Evolutionary conservation across 2,113 vertebrate genomes (phyloP).

Genomic region (Apeltes quadracus): DNA sequence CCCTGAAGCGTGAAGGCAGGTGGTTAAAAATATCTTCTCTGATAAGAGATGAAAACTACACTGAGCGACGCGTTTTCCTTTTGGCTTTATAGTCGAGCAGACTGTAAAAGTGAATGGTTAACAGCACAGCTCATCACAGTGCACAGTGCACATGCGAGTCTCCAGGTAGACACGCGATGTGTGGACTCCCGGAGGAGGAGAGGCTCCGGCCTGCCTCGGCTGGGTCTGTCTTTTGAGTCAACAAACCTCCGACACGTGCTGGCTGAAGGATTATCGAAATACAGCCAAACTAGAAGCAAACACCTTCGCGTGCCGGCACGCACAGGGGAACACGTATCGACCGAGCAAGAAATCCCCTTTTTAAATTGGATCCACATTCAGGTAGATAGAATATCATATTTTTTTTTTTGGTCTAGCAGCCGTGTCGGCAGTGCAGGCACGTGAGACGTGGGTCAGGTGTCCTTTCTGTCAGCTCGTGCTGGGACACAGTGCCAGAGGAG

Average conservation of each 20-base stretch:
- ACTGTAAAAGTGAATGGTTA: constrained; percentile 41
- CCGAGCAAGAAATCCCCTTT: not conserved
- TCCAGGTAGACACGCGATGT: constrained; percentile 73
- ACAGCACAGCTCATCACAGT: constrained; percentile 44
- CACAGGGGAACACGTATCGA: constrained; percentile 34
- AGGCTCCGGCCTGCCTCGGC: constrained; percentile 56
- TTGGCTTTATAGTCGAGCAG: constrained; percentile 5
- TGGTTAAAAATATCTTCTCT: no score
- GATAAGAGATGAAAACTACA: no score
- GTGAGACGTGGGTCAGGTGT: constrained; percentile 84
- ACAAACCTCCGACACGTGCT: constrained; percentile 76
- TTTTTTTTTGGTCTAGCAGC: constrained; percentile 67
- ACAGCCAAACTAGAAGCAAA: constrained; percentile 64
- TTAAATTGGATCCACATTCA: not conserved
- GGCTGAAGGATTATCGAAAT: constrained; percentile 67
- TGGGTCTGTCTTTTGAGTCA: constrained; percentile 68
- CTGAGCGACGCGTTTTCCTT: not conserved
- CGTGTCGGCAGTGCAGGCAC: constrained; percentile 81
- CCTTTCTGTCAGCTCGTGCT: constrained; percentile 68
- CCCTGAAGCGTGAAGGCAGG: not conserved
- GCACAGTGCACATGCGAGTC: constrained; percentile 56
- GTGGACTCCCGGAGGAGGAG: constrained; percentile 59
- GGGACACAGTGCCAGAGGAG: constrained; percentile 76
- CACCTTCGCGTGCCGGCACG: constrained; percentile 37
- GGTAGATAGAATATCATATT: not conserved